phyloP scores from a whole-genome alignment of 2,888 invertebrate genomes.

The Halictus ligatus region DNA sequence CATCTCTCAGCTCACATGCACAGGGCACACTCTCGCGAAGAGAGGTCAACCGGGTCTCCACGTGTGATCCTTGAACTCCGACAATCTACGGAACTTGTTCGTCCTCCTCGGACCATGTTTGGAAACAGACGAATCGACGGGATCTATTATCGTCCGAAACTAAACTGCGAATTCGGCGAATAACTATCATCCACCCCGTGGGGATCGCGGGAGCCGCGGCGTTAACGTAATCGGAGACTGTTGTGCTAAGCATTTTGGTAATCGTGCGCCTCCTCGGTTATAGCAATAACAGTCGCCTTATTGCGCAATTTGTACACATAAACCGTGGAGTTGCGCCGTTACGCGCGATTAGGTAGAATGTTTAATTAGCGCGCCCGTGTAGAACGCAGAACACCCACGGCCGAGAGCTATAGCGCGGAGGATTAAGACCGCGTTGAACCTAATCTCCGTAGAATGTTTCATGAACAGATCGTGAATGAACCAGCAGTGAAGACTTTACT shows the following conservation, averaged over 20 bases:
- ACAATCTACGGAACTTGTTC: background rate
- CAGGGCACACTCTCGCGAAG: background rate
- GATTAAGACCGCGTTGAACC: background rate
- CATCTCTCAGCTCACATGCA: background rate
- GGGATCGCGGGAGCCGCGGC: background rate
- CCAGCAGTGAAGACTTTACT: background rate
- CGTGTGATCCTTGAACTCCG: slow-evolving; percentile 23
- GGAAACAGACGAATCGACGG: slow-evolving; percentile 2
- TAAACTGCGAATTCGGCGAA: background rate
- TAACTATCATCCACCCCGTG: background rate
- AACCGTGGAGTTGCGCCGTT: background rate
- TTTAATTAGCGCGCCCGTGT: background rate
- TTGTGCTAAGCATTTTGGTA: background rate
- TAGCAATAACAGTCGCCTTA: background rate
- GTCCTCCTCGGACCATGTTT: background rate
- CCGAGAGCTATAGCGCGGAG: background rate
- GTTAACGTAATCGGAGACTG: background rate
- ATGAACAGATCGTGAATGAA: background rate
- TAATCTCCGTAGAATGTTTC: background rate
- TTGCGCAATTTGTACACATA: background rate
- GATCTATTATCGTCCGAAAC: background rate
- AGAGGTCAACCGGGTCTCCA: slow-evolving; percentile 18
- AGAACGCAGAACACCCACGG: background rate
- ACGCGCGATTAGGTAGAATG: background rate
- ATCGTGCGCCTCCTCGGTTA: background rate